Conservation (phyloP, 1,140 invertebrate species). For the Euglossa dilemma region DNA sequence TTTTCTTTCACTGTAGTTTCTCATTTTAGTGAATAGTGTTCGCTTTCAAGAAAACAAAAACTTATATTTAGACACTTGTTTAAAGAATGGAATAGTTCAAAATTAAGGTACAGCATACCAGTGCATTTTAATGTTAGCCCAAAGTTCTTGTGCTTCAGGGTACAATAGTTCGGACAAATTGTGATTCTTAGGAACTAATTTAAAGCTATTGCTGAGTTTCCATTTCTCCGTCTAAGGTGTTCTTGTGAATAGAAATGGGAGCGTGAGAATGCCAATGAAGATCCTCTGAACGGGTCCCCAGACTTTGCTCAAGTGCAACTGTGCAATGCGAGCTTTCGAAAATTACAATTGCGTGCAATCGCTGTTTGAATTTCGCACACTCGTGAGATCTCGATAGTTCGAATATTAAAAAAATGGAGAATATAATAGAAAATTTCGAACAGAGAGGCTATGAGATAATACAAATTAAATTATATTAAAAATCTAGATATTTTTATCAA, state of each 20-base stretch:
- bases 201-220: conserved; percentile 6
- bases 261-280: background rate
- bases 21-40: too few species aligned
- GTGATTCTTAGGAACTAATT: conserved; percentile 17
- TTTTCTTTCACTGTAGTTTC: too few species aligned
- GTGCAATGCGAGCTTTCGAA: background rate
- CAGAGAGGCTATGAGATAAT: too few species aligned
- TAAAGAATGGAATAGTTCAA: too few species aligned
- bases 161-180: conserved; percentile 1
- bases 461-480: too few species aligned
- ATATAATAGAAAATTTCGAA: background rate
- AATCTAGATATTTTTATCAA: too few species aligned
- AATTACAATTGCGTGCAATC: conserved; percentile 6
- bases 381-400: background rate
- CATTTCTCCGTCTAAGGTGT: background rate
- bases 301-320: conserved; percentile 10
- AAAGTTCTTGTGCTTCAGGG: background rate
- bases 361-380: background rate
- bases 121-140: background rate
- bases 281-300: background rate
- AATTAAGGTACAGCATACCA: background rate
- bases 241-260: background rate
- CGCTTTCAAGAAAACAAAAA: too few species aligned
- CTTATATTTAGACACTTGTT: too few species aligned
- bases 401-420: background rate